Evolutionary conservation across 2,113 vertebrate genomes (phyloP).

Genomic region (Saccopteryx bilineata): DNA sequence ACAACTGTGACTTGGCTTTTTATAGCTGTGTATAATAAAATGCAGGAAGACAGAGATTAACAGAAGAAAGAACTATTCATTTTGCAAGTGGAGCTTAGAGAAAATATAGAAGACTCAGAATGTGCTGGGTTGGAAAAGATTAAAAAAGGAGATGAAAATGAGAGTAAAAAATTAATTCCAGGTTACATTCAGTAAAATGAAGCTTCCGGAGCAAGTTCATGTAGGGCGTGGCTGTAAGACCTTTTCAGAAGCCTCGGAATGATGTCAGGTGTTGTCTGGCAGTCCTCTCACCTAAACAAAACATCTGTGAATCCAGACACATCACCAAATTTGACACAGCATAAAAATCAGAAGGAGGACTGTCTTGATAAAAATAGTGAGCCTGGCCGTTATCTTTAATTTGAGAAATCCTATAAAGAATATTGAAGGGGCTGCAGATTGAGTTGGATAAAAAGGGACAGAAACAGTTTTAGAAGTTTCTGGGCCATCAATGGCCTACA

Average conservation of each 20-base stretch:
- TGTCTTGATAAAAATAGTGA: conserved; percentile 17
- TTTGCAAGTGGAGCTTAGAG: neutral
- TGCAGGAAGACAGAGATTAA: neutral
- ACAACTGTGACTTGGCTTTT: neutral
- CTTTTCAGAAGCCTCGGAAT: neutral
- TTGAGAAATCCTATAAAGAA: neutral
- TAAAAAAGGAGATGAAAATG: conserved; percentile 28
- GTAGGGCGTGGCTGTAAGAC: neutral
- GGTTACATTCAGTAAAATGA: neutral
- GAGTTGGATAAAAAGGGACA: neutral
- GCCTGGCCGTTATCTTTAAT: neutral
- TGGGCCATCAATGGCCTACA: neutral
- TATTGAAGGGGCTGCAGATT: neutral
- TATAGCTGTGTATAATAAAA: neutral
- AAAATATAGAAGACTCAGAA: neutral
- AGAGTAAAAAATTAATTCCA: conserved; percentile 6
- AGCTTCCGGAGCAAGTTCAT: neutral
- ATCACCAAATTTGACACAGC: neutral
- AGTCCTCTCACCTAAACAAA: neutral
- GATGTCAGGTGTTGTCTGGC: neutral
- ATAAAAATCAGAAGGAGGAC: neutral
- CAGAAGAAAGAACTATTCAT: neutral
- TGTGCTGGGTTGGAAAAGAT: neutral
- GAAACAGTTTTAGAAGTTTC: neutral
- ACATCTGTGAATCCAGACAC: neutral